Evolutionary conservation across 2,113 vertebrate species (phyloP).

Genomic region (Isichthys henryi): DNA sequence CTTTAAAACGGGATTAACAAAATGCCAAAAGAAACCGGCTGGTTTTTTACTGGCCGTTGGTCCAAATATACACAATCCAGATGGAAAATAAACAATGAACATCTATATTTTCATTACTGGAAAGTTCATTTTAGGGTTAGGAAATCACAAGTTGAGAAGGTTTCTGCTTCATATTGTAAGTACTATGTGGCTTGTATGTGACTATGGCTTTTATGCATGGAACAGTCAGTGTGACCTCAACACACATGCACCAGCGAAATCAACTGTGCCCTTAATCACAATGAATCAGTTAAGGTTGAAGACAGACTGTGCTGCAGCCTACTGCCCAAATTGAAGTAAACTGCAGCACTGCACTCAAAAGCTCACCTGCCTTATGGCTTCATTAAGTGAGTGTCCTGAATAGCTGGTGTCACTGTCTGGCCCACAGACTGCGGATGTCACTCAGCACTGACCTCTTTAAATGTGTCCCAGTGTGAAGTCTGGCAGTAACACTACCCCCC

Average conservation of each 20-base stretch:
- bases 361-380: background rate
- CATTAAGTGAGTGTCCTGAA: background rate
- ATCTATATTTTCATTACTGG: background rate
- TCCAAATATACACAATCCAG: background rate
- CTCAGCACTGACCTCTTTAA: background rate
- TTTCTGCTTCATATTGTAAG: background rate
- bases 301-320: background rate
- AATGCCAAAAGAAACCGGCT: background rate
- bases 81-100: background rate
- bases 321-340: background rate
- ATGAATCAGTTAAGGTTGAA: background rate
- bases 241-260: background rate
- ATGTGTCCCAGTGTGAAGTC: background rate
- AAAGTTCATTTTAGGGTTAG: background rate
- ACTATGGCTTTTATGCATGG: background rate
- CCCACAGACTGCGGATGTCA: background rate
- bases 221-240: background rate
- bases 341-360: background rate
- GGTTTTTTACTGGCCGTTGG: background rate
- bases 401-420: background rate
- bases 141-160: background rate
- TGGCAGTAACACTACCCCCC: background rate
- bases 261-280: background rate
- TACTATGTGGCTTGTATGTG: background rate
- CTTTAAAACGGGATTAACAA: background rate